Evolutionary conservation across 2,797 vertebrate genomes (phyloP).

Genomic region (Lophius americanus): DNA sequence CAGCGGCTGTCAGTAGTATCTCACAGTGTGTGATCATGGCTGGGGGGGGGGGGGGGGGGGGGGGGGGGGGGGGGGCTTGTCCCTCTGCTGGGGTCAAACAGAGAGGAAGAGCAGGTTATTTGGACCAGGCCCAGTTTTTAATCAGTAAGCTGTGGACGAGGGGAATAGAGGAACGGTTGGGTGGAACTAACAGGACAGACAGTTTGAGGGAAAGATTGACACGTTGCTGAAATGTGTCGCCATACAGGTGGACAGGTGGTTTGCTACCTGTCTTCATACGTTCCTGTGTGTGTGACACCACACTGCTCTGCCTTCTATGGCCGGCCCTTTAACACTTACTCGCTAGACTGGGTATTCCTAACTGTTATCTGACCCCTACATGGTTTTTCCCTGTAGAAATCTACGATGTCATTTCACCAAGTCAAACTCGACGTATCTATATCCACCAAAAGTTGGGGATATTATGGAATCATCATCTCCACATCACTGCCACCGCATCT

Average conservation of each 20-base stretch:
- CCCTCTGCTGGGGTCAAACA: constrained; percentile 57
- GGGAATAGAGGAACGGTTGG: constrained; percentile 42
- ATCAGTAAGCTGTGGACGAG: constrained; percentile 65
- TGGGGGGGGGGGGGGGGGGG: constrained; percentile 28
- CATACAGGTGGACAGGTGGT: constrained; percentile 65
- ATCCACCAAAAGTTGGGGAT: too few relatives aligned
- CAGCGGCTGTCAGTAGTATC: constrained; percentile 56
- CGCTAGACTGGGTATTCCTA: too few relatives aligned
- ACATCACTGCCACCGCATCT: too few relatives aligned
- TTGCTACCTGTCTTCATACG: constrained; percentile 47
- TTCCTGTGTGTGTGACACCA: constrained; percentile 37
- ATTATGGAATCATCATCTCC: too few relatives aligned
- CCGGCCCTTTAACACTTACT: too few relatives aligned
- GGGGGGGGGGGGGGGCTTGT: constrained; percentile 29
- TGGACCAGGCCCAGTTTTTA: constrained; percentile 67
- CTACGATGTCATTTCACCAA: too few relatives aligned
- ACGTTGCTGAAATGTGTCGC: constrained; percentile 66
- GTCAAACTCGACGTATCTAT: too few relatives aligned
- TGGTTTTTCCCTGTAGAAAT: too few relatives aligned
- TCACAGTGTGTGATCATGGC: constrained; percentile 14
- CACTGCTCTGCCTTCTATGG: background rate
- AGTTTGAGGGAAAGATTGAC: constrained; percentile 20
- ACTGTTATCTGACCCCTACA: too few relatives aligned
- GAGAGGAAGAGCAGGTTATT: constrained; percentile 63
- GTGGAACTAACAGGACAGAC: constrained; percentile 20